Conservation (phyloP, 2,797 vertebrate species). For the Sarcoramphus papa region DNA sequence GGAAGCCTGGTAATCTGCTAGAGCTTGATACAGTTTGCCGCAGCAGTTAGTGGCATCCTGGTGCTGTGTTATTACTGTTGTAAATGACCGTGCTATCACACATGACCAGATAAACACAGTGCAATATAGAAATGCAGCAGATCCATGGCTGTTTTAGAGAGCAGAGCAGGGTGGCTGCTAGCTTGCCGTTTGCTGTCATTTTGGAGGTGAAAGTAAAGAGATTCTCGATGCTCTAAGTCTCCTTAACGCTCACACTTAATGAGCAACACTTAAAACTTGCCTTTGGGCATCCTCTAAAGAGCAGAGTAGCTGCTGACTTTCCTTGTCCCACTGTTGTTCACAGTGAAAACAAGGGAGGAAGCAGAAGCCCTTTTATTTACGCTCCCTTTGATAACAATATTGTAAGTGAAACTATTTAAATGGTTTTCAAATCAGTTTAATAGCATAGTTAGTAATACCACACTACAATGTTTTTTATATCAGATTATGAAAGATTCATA, state of each 20-base stretch:
- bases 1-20: neutral
- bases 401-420: neutral
- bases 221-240: neutral
- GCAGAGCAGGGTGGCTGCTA: neutral
- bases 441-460: neutral
- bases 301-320: neutral
- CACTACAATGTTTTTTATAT: neutral
- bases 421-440: neutral
- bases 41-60: neutral
- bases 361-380: neutral
- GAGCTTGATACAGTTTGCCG: neutral
- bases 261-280: neutral
- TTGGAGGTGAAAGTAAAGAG: neutral
- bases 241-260: neutral
- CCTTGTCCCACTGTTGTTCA: neutral
- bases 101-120: neutral
- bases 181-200: neutral
- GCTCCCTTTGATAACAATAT: neutral
- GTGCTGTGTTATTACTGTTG: neutral
- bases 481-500: neutral
- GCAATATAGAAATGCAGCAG: neutral
- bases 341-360: neutral
- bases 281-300: neutral
- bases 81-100: neutral
- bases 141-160: neutral